phyloP scores from a whole-genome alignment of 2,113 vertebrate genomes.

The Typhlomys cinereus region DNA sequence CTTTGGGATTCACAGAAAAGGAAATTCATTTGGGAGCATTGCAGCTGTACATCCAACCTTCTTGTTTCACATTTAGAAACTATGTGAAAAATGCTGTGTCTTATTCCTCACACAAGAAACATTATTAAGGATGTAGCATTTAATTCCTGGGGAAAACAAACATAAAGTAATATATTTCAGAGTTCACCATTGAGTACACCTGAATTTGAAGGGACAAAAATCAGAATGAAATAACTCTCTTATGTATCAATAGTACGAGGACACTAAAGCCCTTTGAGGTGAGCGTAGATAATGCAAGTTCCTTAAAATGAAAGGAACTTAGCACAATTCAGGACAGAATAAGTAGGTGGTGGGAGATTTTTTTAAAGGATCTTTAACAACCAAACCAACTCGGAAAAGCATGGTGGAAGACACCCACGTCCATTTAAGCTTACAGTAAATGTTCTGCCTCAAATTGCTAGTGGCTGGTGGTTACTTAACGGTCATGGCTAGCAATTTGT shows the following conservation, averaged over 20 bases:
- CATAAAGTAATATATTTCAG: constrained; percentile 49
- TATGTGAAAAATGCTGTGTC: constrained; percentile 47
- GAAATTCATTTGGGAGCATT: constrained; percentile 50
- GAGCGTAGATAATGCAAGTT: constrained; percentile 31
- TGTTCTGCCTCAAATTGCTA: constrained; percentile 69
- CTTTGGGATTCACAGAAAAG: constrained; percentile 51
- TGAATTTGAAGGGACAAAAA: constrained; percentile 41
- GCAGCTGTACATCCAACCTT: constrained; percentile 41
- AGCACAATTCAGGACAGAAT: constrained; percentile 40
- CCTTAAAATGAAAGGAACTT: constrained; percentile 53
- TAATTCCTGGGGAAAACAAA: constrained; percentile 14
- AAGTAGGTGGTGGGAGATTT: constrained; percentile 43
- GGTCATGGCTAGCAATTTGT: constrained; percentile 65
- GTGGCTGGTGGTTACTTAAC: constrained; percentile 68
- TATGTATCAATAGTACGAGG: not conserved
- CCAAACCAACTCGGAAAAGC: constrained; percentile 52
- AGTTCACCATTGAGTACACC: constrained; percentile 12
- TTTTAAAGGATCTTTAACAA: constrained; percentile 43
- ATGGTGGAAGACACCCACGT: constrained; percentile 56
- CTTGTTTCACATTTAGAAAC: constrained; percentile 56
- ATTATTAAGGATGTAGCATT: constrained; percentile 29
- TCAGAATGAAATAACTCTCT: constrained; percentile 19
- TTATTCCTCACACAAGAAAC: constrained; percentile 25
- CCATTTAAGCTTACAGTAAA: constrained; percentile 75
- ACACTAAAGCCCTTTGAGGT: constrained; percentile 18